A percentile compares a stretch with the other conserved stretches of the same genome.
Evolutionary conservation across 2,797 vertebrate species (phyloP).

Genomic region (Cossypha dichroa): DNA sequence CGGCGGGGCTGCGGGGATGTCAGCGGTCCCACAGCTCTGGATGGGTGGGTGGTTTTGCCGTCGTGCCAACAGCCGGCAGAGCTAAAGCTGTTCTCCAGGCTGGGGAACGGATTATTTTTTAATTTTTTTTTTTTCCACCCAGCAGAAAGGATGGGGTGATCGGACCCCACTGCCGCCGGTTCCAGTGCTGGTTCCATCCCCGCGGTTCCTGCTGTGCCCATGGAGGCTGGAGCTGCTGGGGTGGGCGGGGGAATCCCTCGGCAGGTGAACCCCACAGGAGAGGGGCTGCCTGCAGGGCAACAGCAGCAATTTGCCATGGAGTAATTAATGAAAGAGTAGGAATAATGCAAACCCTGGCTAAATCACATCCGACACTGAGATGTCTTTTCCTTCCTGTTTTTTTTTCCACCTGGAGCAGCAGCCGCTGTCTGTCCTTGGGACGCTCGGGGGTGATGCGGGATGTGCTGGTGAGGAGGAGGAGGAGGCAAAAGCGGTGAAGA

Average conservation of each 20-base stretch:
- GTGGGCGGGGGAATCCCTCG: not conserved
- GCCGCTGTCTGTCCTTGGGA: not conserved
- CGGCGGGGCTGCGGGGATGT: not conserved
- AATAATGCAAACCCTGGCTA: not conserved
- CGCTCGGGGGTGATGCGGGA: fast-evolving
- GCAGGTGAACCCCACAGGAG: no score
- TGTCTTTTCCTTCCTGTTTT: not conserved
- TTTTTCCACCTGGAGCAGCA: not conserved
- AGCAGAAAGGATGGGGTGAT: not conserved
- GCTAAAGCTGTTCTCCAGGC: not conserved
- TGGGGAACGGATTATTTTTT: not conserved
- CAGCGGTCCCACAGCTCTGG: not conserved
- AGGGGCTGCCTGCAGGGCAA: not conserved
- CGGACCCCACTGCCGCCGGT: not conserved
- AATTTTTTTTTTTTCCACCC: not conserved
- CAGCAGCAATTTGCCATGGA: not conserved
- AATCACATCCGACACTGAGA: not conserved
- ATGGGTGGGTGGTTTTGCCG: not conserved
- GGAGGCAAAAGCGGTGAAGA: fast-evolving
- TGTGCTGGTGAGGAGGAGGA: not conserved
- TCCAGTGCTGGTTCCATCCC: not conserved
- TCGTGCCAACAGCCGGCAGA: not conserved
- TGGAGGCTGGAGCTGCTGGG: not conserved
- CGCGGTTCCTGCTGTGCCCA: not conserved
- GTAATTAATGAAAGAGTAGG: not conserved